phyloP scores from a whole-genome alignment of 2,113 vertebrate species.

The Apodemus sylvaticus region DNA sequence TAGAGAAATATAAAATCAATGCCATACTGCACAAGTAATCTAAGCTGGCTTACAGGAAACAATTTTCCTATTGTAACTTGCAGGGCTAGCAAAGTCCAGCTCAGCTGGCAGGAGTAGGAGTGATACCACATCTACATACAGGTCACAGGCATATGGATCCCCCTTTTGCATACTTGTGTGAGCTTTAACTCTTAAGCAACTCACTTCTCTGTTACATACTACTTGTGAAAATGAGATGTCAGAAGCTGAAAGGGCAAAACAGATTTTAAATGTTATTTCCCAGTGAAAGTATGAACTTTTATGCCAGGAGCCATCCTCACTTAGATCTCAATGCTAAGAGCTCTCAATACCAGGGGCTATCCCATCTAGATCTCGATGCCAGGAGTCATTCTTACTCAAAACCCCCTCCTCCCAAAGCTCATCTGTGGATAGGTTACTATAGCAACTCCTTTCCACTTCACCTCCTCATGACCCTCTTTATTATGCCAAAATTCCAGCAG shows the following conservation, averaged over 20 bases:
- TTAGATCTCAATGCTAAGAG: too few species aligned
- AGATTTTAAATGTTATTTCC: conserved; percentile 15
- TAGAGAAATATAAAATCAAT: conserved; percentile 20
- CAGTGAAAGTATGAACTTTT: background rate
- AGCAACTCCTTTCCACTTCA: too few species aligned
- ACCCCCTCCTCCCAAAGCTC: too few species aligned
- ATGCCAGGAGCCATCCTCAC: too few species aligned
- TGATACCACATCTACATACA: background rate
- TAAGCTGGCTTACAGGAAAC: background rate
- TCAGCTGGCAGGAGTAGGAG: background rate
- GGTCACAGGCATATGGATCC: background rate
- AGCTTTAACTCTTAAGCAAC: conserved; percentile 38
- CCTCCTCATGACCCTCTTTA: too few species aligned
- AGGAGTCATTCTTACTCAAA: too few species aligned
- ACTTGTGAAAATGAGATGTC: background rate
- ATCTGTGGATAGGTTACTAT: too few species aligned
- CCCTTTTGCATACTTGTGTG: background rate
- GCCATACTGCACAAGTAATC: background rate
- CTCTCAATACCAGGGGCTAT: too few species aligned
- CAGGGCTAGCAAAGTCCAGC: background rate
- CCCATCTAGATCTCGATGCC: too few species aligned
- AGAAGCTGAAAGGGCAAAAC: background rate
- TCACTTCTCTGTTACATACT: background rate
- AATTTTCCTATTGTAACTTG: background rate
- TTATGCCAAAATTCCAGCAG: too few species aligned